phyloP scores from a whole-genome alignment of 2,797 vertebrate species.

The Alcedo atthis region DNA sequence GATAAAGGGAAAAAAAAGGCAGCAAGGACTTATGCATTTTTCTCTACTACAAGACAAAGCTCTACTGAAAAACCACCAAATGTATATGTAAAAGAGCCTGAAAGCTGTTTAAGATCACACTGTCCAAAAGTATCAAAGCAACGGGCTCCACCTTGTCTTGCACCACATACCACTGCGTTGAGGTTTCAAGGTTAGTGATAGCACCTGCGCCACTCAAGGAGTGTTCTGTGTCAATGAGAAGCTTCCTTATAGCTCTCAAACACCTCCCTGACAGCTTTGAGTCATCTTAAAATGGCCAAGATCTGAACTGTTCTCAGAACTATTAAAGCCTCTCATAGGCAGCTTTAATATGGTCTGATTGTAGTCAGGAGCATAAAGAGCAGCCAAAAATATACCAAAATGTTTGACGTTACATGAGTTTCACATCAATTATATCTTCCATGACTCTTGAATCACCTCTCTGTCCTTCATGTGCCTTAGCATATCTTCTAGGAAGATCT shows the following conservation, averaged over 20 bases:
- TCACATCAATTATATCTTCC: not conserved
- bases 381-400: not conserved
- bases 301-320: not conserved
- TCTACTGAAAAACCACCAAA: not conserved
- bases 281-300: not conserved
- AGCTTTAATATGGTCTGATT: not conserved
- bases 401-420: not conserved
- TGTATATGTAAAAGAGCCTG: not conserved
- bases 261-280: not conserved
- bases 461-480: no score
- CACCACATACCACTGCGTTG: accelerated
- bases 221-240: accelerated
- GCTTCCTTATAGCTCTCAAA: not conserved
- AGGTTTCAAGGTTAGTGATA: not conserved
- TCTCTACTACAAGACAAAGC: not conserved
- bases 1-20: not conserved
- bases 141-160: not conserved
- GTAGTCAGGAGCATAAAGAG: not conserved
- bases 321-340: not conserved
- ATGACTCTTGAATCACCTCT: no score
- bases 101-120: not conserved
- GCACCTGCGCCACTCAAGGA: not conserved
- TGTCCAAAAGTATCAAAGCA: not conserved
- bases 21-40: not conserved
- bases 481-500: no score